A percentile compares a stretch with the other conserved stretches of the same genome.
These are phyloP conservation scores for Microtus pennsylvanicus DNA, from an alignment of 2,113 vertebrate genomes.

Conservation along the genomic window DNA sequence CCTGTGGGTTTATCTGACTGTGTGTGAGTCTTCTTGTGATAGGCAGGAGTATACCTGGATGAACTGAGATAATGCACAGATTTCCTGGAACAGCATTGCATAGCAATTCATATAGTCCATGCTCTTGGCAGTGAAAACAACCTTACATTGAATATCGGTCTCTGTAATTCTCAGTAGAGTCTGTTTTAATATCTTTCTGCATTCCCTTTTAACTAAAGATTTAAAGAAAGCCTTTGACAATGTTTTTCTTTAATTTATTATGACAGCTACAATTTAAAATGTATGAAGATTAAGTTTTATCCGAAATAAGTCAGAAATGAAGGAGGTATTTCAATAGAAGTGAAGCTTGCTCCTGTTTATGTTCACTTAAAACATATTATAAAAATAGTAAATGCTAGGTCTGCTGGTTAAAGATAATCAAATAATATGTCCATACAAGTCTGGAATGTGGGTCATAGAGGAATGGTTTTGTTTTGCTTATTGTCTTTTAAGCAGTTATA, in stretches of 20 bases:
- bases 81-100: neutral
- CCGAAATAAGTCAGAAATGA: neutral
- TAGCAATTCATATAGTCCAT: neutral
- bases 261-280: neutral
- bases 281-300: conserved; percentile 29
- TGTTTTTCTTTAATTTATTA: conserved; percentile 10
- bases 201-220: neutral
- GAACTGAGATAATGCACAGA: neutral
- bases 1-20: neutral
- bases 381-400: neutral
- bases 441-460: neutral
- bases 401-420: neutral
- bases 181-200: neutral
- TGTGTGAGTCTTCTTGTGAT: neutral
- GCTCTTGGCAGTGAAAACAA: neutral
- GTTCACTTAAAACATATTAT: neutral
- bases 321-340: neutral
- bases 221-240: conserved; percentile 9
- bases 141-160: neutral
- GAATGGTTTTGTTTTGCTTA: neutral
- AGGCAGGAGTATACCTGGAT: neutral
- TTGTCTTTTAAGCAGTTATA: neutral
- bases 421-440: neutral
- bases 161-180: neutral
- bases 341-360: neutral